These are phyloP conservation scores for Anthoscopus minutus DNA, from an alignment of 2,113 vertebrate genomes.

Conservation along the genomic window DNA sequence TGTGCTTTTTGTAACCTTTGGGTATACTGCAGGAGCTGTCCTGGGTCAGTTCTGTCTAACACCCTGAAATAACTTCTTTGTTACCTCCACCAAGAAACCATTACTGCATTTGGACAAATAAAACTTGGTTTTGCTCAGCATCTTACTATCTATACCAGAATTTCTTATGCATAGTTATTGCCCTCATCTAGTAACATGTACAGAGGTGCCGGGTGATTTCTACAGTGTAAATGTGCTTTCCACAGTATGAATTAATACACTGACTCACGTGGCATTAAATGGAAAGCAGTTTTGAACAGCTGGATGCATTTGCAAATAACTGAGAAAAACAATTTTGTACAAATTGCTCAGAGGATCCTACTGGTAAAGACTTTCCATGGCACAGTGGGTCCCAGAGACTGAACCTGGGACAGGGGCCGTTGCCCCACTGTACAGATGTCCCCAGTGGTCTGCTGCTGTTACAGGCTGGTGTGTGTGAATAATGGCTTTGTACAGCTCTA, in stretches of 20 bases:
- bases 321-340: not conserved
- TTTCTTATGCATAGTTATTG: not conserved
- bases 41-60: not conserved
- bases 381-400: not conserved
- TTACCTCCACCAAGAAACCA: not conserved
- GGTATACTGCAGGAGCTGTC: not conserved
- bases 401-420: not conserved
- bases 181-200: not conserved
- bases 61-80: not conserved
- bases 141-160: not conserved
- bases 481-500: not conserved
- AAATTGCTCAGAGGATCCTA: not conserved
- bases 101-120: not conserved
- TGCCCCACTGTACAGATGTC: accelerated
- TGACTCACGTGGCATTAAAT: not conserved
- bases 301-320: not conserved
- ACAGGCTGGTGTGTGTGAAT: not conserved
- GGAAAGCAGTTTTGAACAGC: not conserved
- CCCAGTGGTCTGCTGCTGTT: not conserved
- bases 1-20: not conserved
- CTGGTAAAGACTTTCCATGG: not conserved
- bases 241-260: not conserved
- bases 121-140: not conserved
- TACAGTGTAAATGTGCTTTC: not conserved
- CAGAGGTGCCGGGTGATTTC: not conserved